These are phyloP conservation scores for Anthopleura sola DNA, from an alignment of 64 coral and sea anemone genomes.

Conservation along the genomic window DNA sequence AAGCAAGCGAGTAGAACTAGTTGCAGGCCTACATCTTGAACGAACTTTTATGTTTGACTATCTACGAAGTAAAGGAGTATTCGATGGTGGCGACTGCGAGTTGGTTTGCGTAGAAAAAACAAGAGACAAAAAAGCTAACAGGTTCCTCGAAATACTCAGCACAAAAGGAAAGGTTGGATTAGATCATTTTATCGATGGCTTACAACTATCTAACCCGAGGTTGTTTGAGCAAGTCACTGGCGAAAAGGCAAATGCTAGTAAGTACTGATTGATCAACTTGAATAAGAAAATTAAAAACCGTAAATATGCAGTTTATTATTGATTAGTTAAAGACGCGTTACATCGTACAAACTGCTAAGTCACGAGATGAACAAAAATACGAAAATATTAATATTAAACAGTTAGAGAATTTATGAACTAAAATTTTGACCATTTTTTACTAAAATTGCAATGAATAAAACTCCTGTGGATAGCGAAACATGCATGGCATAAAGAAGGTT, in stretches of 20 bases:
- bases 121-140: conserved; percentile 65
- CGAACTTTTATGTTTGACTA: conserved; percentile 94
- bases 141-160: conserved; percentile 82
- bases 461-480: not conserved
- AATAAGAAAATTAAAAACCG: not conserved
- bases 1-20: conserved; percentile 82
- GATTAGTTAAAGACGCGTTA: not conserved
- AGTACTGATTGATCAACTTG: conserved; percentile 9
- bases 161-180: conserved; percentile 81
- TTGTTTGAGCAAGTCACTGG: conserved; percentile 87
- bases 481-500: not conserved
- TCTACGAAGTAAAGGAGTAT: conserved; percentile 74
- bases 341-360: not conserved
- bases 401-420: not conserved
- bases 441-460: not conserved
- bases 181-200: conserved; percentile 73
- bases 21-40: conserved; percentile 77
- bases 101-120: conserved; percentile 73
- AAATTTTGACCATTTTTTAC: not conserved
- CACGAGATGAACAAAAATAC: not conserved
- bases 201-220: conserved; percentile 84
- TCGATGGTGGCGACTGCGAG: conserved; percentile 80
- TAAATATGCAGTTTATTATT: not conserved
- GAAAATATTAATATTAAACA: not conserved
- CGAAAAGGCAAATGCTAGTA: conserved; percentile 79